Conservation (phyloP, 2,888 invertebrate species). For the Smittia sp. region DNA sequence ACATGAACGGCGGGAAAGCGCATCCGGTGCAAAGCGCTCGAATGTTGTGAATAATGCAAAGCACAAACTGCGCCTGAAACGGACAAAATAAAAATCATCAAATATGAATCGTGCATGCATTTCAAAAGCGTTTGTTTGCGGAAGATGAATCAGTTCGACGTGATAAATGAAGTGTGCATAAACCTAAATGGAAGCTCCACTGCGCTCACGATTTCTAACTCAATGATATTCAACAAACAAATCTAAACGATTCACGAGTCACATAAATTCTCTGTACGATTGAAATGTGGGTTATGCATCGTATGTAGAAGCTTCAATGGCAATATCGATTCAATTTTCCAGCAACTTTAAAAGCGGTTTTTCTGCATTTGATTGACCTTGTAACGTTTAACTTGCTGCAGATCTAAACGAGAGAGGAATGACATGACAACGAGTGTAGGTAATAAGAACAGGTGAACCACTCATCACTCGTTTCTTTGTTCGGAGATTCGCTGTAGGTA, state of each 20-base stretch:
- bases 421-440: too few relatives aligned
- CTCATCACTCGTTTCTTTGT: too few relatives aligned
- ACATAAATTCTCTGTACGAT: not conserved
- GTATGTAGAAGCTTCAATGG: slow-evolving; percentile 18
- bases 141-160: too few relatives aligned
- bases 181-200: too few relatives aligned
- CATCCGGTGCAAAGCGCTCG: slow-evolving; percentile 52
- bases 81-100: not conserved
- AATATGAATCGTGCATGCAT: too few relatives aligned
- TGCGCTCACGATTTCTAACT: not conserved
- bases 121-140: too few relatives aligned
- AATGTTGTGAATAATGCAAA: slow-evolving; percentile 52
- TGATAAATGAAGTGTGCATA: too few relatives aligned
- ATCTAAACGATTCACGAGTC: not conserved
- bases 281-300: slow-evolving; percentile 32
- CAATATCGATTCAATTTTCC: not conserved
- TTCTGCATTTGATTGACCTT: not conserved
- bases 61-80: slow-evolving; percentile 53
- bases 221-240: not conserved
- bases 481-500: too few relatives aligned
- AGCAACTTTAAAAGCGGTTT: not conserved
- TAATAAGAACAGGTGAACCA: too few relatives aligned
- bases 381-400: not conserved
- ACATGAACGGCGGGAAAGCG: slow-evolving; percentile 60
- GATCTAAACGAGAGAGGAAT: too few relatives aligned